Evolutionary conservation across 92 coral and sea anemone species (phyloP).

Genomic region (Chrysogorgia sp.): DNA sequence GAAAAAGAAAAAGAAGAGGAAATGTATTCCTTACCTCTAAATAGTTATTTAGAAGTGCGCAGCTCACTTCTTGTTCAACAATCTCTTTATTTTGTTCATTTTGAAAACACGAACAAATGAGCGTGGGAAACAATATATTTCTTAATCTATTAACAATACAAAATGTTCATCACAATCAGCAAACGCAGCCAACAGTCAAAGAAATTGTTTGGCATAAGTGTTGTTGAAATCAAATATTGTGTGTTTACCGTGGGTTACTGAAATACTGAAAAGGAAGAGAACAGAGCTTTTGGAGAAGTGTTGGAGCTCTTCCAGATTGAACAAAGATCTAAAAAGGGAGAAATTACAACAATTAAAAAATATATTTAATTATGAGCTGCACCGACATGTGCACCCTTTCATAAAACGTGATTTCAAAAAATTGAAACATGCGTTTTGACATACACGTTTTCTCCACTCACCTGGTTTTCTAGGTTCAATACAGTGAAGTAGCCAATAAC

Average conservation of each 20-base stretch:
- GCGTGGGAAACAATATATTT: conserved; percentile 76
- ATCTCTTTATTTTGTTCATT: conserved; percentile 93
- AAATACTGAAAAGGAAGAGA: conserved; percentile 94
- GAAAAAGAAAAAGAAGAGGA: neutral
- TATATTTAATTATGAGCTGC: neutral
- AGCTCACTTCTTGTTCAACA: conserved; percentile 98
- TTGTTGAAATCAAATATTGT: neutral
- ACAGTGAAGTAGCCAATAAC: conserved; percentile 92
- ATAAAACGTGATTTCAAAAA: neutral
- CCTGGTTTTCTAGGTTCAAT: conserved; percentile 93
- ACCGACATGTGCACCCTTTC: neutral
- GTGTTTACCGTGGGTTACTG: conserved; percentile 88
- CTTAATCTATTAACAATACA: conserved; percentile 57
- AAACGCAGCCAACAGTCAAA: neutral
- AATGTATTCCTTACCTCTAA: conserved; percentile 67
- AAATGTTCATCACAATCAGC: neutral
- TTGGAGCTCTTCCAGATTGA: conserved; percentile 95
- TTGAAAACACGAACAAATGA: conserved; percentile 81
- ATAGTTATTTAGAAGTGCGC: conserved; percentile 90
- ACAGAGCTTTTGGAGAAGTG: conserved; percentile 86
- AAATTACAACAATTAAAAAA: neutral
- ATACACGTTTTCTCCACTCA: conserved; percentile 16
- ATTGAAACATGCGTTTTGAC: neutral
- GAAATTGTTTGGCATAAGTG: conserved; percentile 5
- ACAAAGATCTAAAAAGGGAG: conserved; percentile 71